phyloP scores from a whole-genome alignment of 2,888 invertebrate species.

The Pteria penguin region DNA sequence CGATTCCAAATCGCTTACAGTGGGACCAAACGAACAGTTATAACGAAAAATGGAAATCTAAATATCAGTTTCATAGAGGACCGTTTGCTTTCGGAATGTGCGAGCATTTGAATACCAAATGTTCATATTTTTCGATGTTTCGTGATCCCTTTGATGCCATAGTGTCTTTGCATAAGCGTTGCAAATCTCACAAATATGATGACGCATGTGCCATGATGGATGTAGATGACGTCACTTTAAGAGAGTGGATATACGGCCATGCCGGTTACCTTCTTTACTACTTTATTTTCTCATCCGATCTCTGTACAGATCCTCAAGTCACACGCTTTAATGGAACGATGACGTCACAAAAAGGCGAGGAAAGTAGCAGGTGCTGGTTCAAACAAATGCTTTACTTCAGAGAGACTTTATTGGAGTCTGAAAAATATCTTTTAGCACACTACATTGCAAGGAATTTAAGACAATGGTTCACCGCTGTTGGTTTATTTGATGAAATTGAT shows the following conservation, averaged over 20 bases:
- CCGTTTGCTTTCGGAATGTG: constrained; percentile 36
- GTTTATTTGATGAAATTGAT: constrained; percentile 21
- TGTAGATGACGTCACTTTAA: constrained; percentile 3
- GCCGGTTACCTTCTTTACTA: constrained; percentile 26
- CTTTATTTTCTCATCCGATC: constrained; percentile 30
- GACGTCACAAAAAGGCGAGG: not conserved
- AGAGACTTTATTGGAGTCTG: constrained; percentile 14
- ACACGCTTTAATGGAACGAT: not conserved
- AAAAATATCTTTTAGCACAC: constrained; percentile 16
- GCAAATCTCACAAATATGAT: not conserved
- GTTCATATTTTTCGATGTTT: constrained; percentile 34
- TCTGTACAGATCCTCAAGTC: constrained; percentile 21
- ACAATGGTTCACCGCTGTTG: constrained; percentile 34
- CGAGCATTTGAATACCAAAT: constrained; percentile 31
- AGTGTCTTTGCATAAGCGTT: constrained; percentile 29
- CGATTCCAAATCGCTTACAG: constrained; percentile 27
- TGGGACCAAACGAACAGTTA: constrained; percentile 31
- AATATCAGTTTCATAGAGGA: constrained; percentile 35
- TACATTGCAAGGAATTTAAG: constrained; percentile 28
- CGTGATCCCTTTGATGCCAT: constrained; percentile 31
- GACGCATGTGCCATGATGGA: constrained; percentile 21
- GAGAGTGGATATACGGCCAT: constrained; percentile 33
- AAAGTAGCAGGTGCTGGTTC: constrained; percentile 21
- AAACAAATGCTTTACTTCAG: constrained; percentile 29
- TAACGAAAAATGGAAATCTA: constrained; percentile 9